Base-by-base conservation (phyloP, 2,113 vertebrate species). In the Neoarius graeffei region DNA sequence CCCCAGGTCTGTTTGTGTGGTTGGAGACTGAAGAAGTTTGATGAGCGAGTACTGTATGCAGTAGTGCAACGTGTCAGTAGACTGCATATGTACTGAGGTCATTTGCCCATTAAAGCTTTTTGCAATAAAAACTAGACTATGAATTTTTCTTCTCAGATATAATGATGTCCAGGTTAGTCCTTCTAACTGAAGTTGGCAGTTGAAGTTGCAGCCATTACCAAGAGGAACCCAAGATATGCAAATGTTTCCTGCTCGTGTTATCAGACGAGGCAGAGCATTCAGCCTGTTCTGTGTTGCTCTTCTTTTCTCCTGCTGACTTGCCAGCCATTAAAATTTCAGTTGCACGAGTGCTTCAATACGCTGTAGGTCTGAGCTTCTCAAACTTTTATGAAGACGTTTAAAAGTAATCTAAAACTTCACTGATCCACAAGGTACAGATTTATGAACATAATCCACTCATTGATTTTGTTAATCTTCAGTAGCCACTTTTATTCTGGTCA, bases 181-280 rank as follows among this genome's bases (percentile, higher is more conserved):
- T 54, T 48, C 15, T 48, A 42, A 60, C 66, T 66, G 86, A 77
- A 88, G 8, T 67, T 57, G 81, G 30, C 85, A 62, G 54, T 60
- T 25, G 42, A 8, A 82, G 77, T 19, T 62, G 3, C 84, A 76
- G 84, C 10, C 50, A 81, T 71, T 64, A 84, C n/a, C 27, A 14
- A 57, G 81, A 88, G 87, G 81, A 84, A 84, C 87, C 50, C 56
- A 42, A 77, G 81, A 84, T 84, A 87, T 83, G 69, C 69, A 83
- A 67, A 88, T 79, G 71, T 84, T 84, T 88, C 86, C 86, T 88
- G 86, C 71, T 62, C 2, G 13, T 84, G 48, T 66, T 88, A 88
- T 88, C 87, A 79, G 81, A 84, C 15, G 57, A 88, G 69, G 23
- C 81, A 77, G 69, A 86, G 69, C 67, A 35, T 88, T 48, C 59